Percentiles rank a stretch among this genome's conserved stretches.
phyloP scores from a whole-genome alignment of 1,140 invertebrate species.

The Bombus turneri region DNA sequence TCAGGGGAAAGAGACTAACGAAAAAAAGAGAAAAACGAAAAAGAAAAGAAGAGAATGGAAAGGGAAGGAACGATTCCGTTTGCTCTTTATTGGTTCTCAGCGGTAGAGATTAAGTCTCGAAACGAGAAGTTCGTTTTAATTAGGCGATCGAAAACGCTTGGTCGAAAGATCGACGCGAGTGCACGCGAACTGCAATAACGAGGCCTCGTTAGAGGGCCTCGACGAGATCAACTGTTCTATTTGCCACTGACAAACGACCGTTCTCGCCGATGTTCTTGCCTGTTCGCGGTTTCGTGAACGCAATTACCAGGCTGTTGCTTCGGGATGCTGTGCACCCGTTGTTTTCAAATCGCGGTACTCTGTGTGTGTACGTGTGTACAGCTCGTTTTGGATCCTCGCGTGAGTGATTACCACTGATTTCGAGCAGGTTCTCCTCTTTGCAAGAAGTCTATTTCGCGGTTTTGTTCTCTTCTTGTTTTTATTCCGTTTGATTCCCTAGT shows the following conservation, averaged over 20 bases:
- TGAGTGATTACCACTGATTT: neutral
- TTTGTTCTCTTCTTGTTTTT: neutral
- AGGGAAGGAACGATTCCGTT: constrained; percentile 17
- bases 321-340: neutral
- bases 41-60: constrained; percentile 14
- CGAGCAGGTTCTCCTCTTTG: neutral
- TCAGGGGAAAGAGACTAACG: neutral
- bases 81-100: constrained; percentile 58
- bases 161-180: constrained; percentile 15
- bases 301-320: constrained; percentile 5
- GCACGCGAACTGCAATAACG: constrained; percentile 36
- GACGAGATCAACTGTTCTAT: constrained; percentile 25
- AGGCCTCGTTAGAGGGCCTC: constrained; percentile 41
- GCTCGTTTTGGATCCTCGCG: neutral
- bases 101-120: neutral
- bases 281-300: constrained; percentile 22
- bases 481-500: neutral
- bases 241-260: constrained; percentile 35
- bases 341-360: neutral
- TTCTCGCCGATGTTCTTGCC: constrained; percentile 18
- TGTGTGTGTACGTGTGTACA: neutral
- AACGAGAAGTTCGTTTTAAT: constrained; percentile 56
- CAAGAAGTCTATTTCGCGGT: neutral
- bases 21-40: neutral
- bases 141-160: constrained; percentile 43